phyloP scores from a whole-genome alignment of 2,888 invertebrate genomes.

The Clistopyga incitator region DNA sequence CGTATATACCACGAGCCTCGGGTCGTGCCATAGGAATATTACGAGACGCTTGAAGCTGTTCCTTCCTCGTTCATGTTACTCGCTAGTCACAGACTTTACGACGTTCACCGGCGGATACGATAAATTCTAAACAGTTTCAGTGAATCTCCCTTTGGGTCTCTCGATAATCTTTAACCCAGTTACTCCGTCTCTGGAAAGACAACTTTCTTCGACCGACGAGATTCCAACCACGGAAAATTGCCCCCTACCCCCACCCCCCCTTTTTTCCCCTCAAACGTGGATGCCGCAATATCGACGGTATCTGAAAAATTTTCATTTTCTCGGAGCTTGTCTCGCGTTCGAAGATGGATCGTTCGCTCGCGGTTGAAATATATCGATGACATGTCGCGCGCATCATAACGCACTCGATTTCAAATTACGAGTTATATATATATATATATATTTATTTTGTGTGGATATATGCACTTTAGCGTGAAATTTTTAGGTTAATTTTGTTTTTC shows the following conservation, averaged over 20 bases:
- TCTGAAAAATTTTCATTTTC: constrained; percentile 26
- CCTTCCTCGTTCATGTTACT: not conserved
- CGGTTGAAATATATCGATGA: constrained; percentile 40
- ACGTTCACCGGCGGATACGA: constrained; percentile 16
- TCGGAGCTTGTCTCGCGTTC: constrained; percentile 2
- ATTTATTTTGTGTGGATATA: too few species aligned
- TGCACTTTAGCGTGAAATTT: too few species aligned
- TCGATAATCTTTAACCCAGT: constrained; percentile 8
- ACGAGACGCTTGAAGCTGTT: constrained; percentile 20
- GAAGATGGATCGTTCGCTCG: constrained; percentile 23
- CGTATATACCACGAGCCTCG: constrained; percentile 18
- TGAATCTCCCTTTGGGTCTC: constrained; percentile 1
- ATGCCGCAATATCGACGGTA: not conserved
- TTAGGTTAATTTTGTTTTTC: too few species aligned
- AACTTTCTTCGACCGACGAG: not conserved
- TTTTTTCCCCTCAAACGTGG: too few species aligned
- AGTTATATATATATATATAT: too few species aligned
- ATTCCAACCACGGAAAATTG: not conserved
- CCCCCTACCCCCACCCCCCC: not conserved
- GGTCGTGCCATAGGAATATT: constrained; percentile 27
- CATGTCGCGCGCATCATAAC: constrained; percentile 7
- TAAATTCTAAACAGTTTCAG: constrained; percentile 35
- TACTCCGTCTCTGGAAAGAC: not conserved
- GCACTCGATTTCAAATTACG: not conserved
- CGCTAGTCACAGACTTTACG: not conserved